A percentile compares a stretch with the other conserved stretches of the same genome.
Conservation (phyloP, 2,888 invertebrate species). For the Strigamia maritima region DNA sequence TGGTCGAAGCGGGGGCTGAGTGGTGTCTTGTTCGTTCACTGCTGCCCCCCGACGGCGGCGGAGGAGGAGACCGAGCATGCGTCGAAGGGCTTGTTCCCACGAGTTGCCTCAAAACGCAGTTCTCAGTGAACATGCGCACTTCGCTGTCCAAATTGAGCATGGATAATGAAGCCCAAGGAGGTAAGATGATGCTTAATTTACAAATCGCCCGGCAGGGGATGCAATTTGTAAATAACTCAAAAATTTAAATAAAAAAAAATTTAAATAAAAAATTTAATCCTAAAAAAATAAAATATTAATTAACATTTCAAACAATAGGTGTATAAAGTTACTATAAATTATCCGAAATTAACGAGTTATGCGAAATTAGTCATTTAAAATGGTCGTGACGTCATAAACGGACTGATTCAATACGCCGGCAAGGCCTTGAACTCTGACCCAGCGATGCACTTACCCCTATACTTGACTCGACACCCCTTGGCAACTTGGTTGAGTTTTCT, state of each 20-base stretch:
- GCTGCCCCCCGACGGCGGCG: conserved; percentile 43
- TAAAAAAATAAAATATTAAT: background rate
- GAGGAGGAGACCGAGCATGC: conserved; percentile 4
- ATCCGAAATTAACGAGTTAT: background rate
- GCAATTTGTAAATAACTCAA: background rate
- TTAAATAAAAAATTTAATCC: background rate
- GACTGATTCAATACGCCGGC: background rate
- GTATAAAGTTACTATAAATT: background rate
- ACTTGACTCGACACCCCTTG: conserved; percentile 6
- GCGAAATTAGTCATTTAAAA: background rate
- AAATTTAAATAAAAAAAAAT: background rate
- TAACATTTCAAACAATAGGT: background rate
- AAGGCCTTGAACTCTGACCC: conserved; percentile 20
- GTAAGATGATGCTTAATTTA: background rate
- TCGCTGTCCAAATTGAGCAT: conserved; percentile 50
- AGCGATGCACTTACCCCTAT: conserved; percentile 13
- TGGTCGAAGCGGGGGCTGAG: conserved; percentile 69
- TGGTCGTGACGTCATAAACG: background rate
- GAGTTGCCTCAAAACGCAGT: conserved; percentile 49
- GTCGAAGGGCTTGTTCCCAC: conserved; percentile 53
- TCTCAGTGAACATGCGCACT: conserved; percentile 46
- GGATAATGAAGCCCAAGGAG: conserved; percentile 49
- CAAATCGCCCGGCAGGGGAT: background rate
- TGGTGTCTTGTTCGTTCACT: conserved; percentile 52
- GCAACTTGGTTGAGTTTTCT: conserved; percentile 24